Conservation (phyloP, 1,140 invertebrate genomes). For the Drosophila pseudoananassae region DNA sequence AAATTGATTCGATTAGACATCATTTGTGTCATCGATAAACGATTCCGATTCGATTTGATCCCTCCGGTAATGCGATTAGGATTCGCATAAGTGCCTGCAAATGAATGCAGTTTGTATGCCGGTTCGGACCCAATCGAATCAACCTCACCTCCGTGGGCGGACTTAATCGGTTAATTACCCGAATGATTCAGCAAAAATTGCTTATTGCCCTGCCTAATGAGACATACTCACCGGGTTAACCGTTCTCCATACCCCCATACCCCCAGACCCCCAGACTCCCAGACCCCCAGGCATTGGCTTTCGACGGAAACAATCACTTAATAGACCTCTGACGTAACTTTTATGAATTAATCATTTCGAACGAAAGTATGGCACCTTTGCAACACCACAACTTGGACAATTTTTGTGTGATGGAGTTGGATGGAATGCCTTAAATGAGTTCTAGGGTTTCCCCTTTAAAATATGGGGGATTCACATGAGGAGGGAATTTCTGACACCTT, state of each 20-base stretch:
- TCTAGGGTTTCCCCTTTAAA: background rate
- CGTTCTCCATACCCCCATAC: no score
- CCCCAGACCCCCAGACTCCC: no score
- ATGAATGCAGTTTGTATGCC: conserved; percentile 14
- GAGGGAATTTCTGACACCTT: no score
- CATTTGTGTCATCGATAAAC: conserved; percentile 46
- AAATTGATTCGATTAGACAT: conserved; percentile 45
- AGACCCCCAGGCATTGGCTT: background rate
- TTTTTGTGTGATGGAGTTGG: no score
- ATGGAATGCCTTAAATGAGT: background rate
- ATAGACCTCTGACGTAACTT: background rate
- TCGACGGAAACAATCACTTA: background rate
- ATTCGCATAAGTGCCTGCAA: conserved; percentile 8
- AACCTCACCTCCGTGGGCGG: background rate
- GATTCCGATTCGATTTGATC: conserved; percentile 25
- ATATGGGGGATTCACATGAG: no score
- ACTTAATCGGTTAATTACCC: conserved; percentile 8
- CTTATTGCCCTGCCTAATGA: background rate
- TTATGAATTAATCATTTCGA: background rate
- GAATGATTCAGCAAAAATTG: background rate
- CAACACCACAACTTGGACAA: no score
- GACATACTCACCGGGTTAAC: background rate
- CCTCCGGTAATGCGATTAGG: conserved; percentile 36
- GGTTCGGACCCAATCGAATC: background rate
- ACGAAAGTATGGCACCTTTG: background rate